Conservation (phyloP, 2,113 vertebrate species). For the Alethe diademata region DNA sequence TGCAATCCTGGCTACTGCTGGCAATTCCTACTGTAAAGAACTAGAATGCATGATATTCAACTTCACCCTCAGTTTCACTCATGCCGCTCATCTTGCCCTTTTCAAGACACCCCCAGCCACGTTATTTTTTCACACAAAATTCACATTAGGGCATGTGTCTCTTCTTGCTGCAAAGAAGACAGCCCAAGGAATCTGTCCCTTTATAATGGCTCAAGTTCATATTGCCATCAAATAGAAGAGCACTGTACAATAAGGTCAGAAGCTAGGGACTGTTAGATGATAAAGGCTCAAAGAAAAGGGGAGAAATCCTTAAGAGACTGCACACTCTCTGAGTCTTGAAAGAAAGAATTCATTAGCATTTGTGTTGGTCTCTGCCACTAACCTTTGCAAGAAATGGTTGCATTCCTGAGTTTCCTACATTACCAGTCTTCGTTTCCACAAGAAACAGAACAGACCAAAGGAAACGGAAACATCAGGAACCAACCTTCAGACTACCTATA, state of each 20-base stretch:
- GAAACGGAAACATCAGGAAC: conserved; percentile 21
- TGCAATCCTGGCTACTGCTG: neutral
- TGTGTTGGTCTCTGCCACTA: neutral
- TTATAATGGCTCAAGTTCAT: neutral
- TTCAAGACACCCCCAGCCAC: neutral
- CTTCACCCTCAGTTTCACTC: neutral
- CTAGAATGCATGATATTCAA: neutral
- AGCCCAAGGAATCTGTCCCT: neutral
- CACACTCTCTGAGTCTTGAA: neutral
- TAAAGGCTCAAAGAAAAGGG: neutral
- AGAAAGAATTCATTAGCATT: conserved; percentile 33
- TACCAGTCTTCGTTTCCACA: conserved; percentile 3
- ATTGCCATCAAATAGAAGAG: neutral
- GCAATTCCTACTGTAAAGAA: neutral
- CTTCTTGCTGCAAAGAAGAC: neutral
- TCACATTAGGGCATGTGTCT: neutral
- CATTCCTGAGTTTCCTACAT: neutral
- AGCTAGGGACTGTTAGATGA: neutral
- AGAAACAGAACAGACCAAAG: conserved; percentile 25
- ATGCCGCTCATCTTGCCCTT: neutral
- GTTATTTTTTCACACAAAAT: neutral
- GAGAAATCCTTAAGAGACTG: neutral
- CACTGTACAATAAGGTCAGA: neutral
- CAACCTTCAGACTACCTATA: conserved; percentile 18
- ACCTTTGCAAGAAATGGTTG: neutral